Evolutionary conservation across 2,888 invertebrate genomes (phyloP).

Genomic region (Cheilosia soror): DNA sequence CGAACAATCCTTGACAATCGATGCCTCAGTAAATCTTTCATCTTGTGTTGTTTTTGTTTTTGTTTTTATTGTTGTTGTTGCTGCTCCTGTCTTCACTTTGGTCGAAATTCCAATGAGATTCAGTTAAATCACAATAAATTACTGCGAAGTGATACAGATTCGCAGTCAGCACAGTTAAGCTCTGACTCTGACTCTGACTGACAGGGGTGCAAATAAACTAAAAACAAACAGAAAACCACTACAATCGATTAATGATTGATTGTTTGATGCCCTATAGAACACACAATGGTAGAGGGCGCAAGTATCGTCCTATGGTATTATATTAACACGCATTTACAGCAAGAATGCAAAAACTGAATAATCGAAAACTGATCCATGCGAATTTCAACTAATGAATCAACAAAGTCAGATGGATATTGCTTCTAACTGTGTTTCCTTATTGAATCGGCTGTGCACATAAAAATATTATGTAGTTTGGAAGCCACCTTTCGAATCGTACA

Average conservation of each 20-base stretch:
- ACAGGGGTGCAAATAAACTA: constrained; percentile 66
- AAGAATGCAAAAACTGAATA: too few relatives aligned
- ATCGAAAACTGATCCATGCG: too few relatives aligned
- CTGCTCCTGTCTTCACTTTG: constrained; percentile 74
- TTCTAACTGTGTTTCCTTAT: too few relatives aligned
- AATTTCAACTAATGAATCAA: too few relatives aligned
- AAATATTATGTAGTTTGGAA: too few relatives aligned
- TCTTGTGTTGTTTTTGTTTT: constrained; percentile 35
- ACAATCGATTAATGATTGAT: constrained; percentile 42
- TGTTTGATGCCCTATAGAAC: constrained; percentile 16
- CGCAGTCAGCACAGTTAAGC: constrained; percentile 57
- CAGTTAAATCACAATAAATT: constrained; percentile 75
- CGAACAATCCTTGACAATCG: constrained; percentile 76
- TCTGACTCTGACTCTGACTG: constrained; percentile 36
- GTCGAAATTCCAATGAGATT: constrained; percentile 74
- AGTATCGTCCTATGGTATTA: too few relatives aligned
- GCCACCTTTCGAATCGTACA: too few relatives aligned
- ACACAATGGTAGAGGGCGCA: too few relatives aligned
- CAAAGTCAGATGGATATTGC: too few relatives aligned
- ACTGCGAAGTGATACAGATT: constrained; percentile 74
- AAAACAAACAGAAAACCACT: constrained; percentile 13
- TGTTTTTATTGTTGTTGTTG: constrained; percentile 47
- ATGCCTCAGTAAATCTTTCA: constrained; percentile 74
- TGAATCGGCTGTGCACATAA: too few relatives aligned
- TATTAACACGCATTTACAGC: too few relatives aligned